A percentile compares a stretch with the other conserved stretches of the same genome.
These are phyloP conservation scores for Polia nebulosa DNA, from an alignment of 2,888 invertebrate genomes.

Conservation along the genomic window DNA sequence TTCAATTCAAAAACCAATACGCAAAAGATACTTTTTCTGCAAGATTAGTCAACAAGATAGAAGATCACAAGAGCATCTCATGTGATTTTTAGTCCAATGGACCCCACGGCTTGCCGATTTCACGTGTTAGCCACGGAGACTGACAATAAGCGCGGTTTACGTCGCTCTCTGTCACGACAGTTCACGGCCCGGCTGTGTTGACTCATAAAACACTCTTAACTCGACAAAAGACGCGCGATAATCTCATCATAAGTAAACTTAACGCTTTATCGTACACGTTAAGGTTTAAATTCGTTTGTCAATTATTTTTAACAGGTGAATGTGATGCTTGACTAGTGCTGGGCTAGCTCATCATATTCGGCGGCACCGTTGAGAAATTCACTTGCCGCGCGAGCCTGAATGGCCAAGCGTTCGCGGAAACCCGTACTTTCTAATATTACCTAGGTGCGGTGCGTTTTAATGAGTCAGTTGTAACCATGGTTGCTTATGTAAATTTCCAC, in stretches of 20 bases:
- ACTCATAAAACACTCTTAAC: conserved; percentile 83
- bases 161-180: conserved; percentile 81
- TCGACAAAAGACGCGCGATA: conserved; percentile 70
- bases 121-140: conserved; percentile 88
- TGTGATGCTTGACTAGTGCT: conserved; percentile 74
- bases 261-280: conserved; percentile 62
- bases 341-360: conserved; percentile 80
- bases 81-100: conserved; percentile 67
- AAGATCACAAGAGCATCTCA: conserved; percentile 57
- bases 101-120: conserved; percentile 87
- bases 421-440: conserved; percentile 81
- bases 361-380: conserved; percentile 78
- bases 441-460: conserved; percentile 69
- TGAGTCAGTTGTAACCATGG: conserved; percentile 67
- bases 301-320: conserved; percentile 58
- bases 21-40: too few species aligned
- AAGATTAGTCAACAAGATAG: not conserved
- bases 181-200: conserved; percentile 81
- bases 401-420: conserved; percentile 79
- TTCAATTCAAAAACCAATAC: too few species aligned
- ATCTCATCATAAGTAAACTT: conserved; percentile 56
- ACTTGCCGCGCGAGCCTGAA: conserved; percentile 76
- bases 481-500: conserved; percentile 66
- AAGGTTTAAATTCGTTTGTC: conserved; percentile 69
- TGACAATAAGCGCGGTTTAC: conserved; percentile 87